Evolutionary conservation across 2,888 invertebrate genomes (phyloP).

Genomic region (Apamea sordens): DNA sequence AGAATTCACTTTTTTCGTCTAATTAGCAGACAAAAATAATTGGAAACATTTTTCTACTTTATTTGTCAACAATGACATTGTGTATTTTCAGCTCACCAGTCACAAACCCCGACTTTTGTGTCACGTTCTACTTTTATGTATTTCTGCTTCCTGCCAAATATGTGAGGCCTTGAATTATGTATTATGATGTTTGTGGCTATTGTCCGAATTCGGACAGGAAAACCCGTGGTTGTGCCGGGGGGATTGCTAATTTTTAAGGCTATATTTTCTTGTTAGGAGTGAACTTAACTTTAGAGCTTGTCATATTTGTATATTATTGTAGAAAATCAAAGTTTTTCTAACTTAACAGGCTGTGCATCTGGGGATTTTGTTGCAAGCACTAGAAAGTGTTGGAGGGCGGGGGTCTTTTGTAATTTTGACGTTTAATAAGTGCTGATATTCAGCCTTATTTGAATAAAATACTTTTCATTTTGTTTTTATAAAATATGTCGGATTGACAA

Average conservation of each 20-base stretch:
- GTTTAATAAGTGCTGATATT: neutral
- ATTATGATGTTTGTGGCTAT: conserved; percentile 41
- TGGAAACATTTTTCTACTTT: neutral
- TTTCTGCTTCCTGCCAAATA: conserved; percentile 46
- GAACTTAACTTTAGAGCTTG: neutral
- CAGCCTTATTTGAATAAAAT: neutral
- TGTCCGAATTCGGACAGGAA: conserved; percentile 43
- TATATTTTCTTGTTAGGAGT: conserved; percentile 1
- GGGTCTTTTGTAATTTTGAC: neutral
- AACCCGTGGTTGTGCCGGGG: conserved; percentile 25
- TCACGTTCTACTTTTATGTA: conserved; percentile 65
- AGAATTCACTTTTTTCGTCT: neutral
- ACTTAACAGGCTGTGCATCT: neutral
- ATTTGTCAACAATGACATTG: neutral
- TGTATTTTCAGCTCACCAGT: neutral
- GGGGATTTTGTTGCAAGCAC: neutral
- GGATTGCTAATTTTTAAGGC: conserved; percentile 24
- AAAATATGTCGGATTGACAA: neutral
- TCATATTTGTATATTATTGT: neutral
- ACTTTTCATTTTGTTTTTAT: neutral
- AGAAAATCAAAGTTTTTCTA: neutral
- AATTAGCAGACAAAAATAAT: neutral
- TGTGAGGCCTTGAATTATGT: conserved; percentile 53
- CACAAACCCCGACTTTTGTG: neutral
- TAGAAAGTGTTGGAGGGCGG: neutral